A percentile compares a stretch with the other conserved stretches of the same genome.
Evolutionary conservation across 2,888 invertebrate species (phyloP).

Genomic region (Sepioteuthis lessoniana): DNA sequence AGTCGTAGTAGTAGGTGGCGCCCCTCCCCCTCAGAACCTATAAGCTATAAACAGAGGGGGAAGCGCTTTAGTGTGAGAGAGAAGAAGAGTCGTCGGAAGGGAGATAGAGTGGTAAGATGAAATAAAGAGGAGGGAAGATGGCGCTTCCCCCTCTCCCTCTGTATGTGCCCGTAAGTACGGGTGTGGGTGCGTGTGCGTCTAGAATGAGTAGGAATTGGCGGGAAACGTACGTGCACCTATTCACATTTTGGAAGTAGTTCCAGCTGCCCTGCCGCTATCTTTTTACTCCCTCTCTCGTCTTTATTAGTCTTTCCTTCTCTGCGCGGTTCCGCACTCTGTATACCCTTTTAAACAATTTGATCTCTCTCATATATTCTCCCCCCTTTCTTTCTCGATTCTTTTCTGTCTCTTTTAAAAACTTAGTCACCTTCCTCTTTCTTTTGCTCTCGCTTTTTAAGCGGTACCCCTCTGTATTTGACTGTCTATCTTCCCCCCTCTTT

Average conservation of each 20-base stretch:
- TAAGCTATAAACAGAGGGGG: neutral
- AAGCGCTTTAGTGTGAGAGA: neutral
- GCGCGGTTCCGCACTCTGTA: neutral
- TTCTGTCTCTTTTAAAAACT: neutral
- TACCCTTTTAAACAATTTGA: neutral
- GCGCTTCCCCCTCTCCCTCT: neutral
- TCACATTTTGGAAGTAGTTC: conserved; percentile 59
- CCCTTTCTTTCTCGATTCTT: neutral
- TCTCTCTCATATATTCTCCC: neutral
- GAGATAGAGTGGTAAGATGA: neutral
- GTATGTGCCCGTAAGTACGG: neutral
- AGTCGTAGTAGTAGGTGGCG: conserved; percentile 35
- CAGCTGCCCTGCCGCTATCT: neutral
- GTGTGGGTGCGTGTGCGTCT: conserved; percentile 49
- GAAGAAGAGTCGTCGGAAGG: neutral
- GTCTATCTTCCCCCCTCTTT: no score
- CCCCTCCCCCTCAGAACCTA: neutral
- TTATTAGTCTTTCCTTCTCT: neutral
- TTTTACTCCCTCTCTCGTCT: neutral
- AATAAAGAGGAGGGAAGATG: neutral
- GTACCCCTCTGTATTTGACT: neutral
- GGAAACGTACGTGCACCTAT: conserved; percentile 71
- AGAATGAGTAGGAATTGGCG: conserved; percentile 75
- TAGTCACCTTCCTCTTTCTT: neutral
- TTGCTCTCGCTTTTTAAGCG: neutral